Evolutionary conservation across 2,797 vertebrate species (phyloP), one percentile per base, ranked within the genome.

Genomic region (Eulemur coronatus): DNA sequence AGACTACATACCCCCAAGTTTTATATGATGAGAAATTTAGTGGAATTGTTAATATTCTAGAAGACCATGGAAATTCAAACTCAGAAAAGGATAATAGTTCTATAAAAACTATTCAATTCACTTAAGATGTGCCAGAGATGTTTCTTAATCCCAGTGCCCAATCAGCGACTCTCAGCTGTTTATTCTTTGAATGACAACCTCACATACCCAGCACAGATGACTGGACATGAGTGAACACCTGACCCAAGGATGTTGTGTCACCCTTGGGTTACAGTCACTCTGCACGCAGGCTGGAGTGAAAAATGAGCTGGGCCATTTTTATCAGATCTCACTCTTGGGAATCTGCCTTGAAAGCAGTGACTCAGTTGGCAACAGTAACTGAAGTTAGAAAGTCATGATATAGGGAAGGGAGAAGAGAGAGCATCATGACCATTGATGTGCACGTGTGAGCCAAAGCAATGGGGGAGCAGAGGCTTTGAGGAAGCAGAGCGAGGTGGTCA

Each of bases 21-120:
- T 80, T 81, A 73, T 55, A 46, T 72, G 55, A 43, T 41, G n/a
- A 88, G 65, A 43, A 85, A 33, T 86, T 65, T 38, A 80, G n/a
- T 82, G 17, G 63, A 86, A 84, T 78, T 50, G 7, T 65, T 92
- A 89, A 33, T 92, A 90, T 81, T 88, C 35, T 35, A 35, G 24
- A 87, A 94, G 63, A 95, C 17, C 78, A 72, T 46, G 43, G 61
- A 92, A 96, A 92, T 73, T 89, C 52, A 89, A 59, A 84, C 13
- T 63, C 41, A 94, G 46, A 79, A 89, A 84, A 46, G 46, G 61
- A 41, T 61, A 95, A 59, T 6, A 20, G 35, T 89, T 84, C 55
- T 78, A 48, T 55, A n/a, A 86, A 94, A 72, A 80, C 17, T 43
- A 79, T 63, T 67, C 35, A 76, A 17, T 84, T 94, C 67, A 75